phyloP scores from a whole-genome alignment of 1,140 invertebrate genomes.

The Tigriopus japonicus region DNA sequence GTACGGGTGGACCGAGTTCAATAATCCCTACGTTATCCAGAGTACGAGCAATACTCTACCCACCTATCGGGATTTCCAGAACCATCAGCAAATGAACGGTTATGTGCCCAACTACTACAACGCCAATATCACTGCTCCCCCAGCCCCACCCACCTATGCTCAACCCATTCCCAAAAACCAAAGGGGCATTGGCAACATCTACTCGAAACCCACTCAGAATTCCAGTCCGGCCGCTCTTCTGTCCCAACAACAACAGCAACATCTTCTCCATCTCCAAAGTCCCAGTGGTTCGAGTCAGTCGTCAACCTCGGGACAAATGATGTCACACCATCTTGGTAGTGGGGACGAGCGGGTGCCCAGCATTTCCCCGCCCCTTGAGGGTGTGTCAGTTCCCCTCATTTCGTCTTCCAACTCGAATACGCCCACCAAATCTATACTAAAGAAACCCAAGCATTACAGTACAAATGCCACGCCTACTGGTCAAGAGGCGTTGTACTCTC shows the following conservation, averaged over 20 bases:
- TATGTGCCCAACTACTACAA: slow-evolving; percentile 3
- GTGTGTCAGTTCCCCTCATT: no score
- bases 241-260: not conserved
- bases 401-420: no score
- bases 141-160: not conserved
- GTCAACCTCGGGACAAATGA: not conserved
- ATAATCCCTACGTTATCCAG: not conserved
- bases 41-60: not conserved
- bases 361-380: no score
- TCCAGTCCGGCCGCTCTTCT: not conserved
- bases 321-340: not conserved
- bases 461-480: not conserved
- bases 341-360: not conserved
- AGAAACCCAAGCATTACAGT: not conserved
- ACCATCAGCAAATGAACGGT: not conserved
- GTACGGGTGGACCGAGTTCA: not conserved
- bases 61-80: not conserved
- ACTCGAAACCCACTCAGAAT: not conserved
- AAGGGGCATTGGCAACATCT: not conserved
- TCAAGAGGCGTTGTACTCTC: not conserved
- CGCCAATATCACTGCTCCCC: not conserved
- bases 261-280: not conserved
- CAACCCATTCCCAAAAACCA: slow-evolving; percentile 1
- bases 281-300: not conserved
- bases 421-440: not conserved